Percentiles rank a stretch among this genome's conserved stretches.
These are phyloP conservation scores for Escarpia spicata DNA, from an alignment of 2,888 invertebrate species.

Conservation along the genomic window DNA sequence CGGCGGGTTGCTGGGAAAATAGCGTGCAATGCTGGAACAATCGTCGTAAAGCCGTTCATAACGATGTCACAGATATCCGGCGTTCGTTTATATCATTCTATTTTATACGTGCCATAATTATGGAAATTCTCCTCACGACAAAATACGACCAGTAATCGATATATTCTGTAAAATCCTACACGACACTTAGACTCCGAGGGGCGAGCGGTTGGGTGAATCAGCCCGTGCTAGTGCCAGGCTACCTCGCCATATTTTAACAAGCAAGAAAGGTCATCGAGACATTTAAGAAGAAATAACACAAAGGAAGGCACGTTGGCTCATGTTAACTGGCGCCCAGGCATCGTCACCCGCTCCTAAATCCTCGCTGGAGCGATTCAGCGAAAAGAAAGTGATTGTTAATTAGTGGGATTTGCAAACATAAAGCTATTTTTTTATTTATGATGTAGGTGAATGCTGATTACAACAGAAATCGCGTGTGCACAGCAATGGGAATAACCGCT, in stretches of 20 bases:
- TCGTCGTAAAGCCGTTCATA: background rate
- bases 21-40: background rate
- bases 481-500: no score
- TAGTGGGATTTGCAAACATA: no score
- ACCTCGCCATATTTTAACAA: background rate
- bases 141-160: background rate
- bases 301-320: background rate
- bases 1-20: background rate
- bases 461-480: no score
- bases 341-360: no score
- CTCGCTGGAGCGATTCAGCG: no score
- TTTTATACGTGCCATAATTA: background rate
- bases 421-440: no score
- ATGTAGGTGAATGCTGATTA: no score
- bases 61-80: constrained; percentile 1
- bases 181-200: background rate
- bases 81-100: background rate
- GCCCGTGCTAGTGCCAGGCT: background rate
- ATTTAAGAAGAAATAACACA: background rate
- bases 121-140: background rate
- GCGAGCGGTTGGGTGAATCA: background rate
- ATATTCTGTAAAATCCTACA: background rate
- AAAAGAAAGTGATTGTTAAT: no score
- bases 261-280: background rate
- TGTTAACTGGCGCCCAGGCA: background rate